Conservation (phyloP, 2,888 invertebrate genomes). For the Camptogramma bilineatum region DNA sequence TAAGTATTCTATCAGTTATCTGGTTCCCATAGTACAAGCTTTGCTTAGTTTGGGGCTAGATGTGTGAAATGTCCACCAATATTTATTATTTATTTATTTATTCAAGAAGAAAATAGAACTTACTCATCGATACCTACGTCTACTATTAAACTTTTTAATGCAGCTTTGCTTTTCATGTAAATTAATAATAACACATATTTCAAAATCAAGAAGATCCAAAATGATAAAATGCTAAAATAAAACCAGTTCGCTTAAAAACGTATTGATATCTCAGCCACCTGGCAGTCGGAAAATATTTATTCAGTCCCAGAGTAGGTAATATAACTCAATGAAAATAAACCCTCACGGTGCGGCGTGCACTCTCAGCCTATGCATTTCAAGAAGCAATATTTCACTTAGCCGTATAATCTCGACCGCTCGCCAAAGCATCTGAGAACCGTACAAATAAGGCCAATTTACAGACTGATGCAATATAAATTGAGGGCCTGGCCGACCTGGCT, state of each 20-base stretch:
- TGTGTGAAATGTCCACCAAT: too few relatives aligned
- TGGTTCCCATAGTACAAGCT: too few relatives aligned
- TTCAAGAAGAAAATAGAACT: too few relatives aligned
- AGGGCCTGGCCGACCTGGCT: slow-evolving; percentile 66
- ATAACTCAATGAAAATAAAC: slow-evolving; percentile 28
- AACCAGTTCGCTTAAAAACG: background rate
- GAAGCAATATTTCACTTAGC: slow-evolving; percentile 64
- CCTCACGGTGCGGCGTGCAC: slow-evolving; percentile 5
- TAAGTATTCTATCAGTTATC: too few relatives aligned
- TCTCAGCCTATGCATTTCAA: slow-evolving; percentile 46
- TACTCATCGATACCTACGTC: too few relatives aligned
- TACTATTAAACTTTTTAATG: too few relatives aligned
- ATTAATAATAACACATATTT: too few relatives aligned
- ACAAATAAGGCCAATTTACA: slow-evolving; percentile 75
- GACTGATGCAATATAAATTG: slow-evolving; percentile 75
- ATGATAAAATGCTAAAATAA: too few relatives aligned
- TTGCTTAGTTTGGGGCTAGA: too few relatives aligned
- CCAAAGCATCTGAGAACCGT: slow-evolving; percentile 54
- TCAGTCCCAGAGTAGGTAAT: slow-evolving; percentile 43
- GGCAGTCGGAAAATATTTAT: slow-evolving; percentile 9
- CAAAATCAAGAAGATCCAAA: too few relatives aligned
- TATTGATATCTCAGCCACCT: slow-evolving; percentile 40
- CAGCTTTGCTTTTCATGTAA: too few relatives aligned
- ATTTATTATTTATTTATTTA: too few relatives aligned
- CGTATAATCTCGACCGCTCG: slow-evolving; percentile 57